These are phyloP conservation scores for Eristalis tenax DNA, from an alignment of 2,888 invertebrate genomes.

Conservation along the genomic window DNA sequence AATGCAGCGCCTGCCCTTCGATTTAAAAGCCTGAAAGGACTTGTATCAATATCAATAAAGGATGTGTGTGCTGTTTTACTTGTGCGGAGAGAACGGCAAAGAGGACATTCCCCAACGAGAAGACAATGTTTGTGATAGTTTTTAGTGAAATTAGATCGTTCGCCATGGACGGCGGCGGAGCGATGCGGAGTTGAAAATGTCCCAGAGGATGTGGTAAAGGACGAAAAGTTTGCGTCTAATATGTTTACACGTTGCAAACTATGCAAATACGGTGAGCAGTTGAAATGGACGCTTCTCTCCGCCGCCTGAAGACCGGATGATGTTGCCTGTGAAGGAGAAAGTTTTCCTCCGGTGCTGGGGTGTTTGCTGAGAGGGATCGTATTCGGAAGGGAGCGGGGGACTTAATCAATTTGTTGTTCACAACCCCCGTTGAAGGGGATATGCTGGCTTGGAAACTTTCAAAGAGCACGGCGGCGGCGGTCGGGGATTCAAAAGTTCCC, in stretches of 20 bases:
- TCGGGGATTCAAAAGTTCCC: neutral
- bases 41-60: slow-evolving; percentile 51
- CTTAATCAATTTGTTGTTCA: slow-evolving; percentile 1
- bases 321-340: neutral
- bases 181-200: neutral
- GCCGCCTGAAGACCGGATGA: neutral
- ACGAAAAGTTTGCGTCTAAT: slow-evolving; percentile 28
- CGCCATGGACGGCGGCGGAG: neutral
- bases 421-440: neutral
- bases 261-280: neutral
- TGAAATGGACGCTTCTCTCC: neutral
- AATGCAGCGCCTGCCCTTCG: neutral
- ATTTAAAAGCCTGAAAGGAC: neutral
- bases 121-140: slow-evolving; percentile 40
- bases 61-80: slow-evolving; percentile 34
- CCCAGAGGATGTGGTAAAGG: neutral
- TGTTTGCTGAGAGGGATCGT: neutral
- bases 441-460: neutral
- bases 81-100: neutral
- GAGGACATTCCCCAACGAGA: slow-evolving; percentile 32
- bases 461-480: neutral
- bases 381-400: neutral
- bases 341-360: neutral
- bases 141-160: slow-evolving; percentile 48
- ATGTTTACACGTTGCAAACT: slow-evolving; percentile 20